Base-by-base conservation (phyloP, 37 sponge, comb jelly and placozoan species). In the Bolinopsis microptera region DNA sequence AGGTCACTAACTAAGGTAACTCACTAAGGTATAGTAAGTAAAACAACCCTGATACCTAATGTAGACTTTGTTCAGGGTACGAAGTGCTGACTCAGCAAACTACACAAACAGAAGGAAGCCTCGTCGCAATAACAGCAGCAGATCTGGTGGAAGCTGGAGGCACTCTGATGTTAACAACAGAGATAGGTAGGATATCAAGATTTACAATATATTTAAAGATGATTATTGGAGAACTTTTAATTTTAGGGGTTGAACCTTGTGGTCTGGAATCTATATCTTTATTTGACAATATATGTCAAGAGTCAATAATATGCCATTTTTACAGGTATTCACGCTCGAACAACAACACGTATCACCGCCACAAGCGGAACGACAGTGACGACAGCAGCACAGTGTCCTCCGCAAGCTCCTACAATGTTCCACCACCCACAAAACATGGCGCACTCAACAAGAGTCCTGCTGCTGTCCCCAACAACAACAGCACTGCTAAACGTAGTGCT, bases 321-420 rank as follows among this genome's bases (percentile, higher is more conserved):
- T 36, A 2, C 82, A 80, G 82, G 22, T 80, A 80, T 35, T 35
- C 82, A 33, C 82, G 82, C 3, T 80, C 38, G 22, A 72, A 30
- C 18, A n/a, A n/a, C n/a, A 16, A 26, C 25, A 34, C 38, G 37
- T 30, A 80, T 22, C 30, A 16, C 38, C 35, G 82, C 16, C 82
- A 80, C 82, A 80, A 80, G 30, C 24, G 37, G 37, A 80, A 80
- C 82, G 82, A 80, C 82, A 80, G 82, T 22, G 82, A 80, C 38
- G 82, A 35, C 35, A 80, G 82, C 38, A 80, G 82, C 30, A 80
- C 82, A 23, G 82, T 80, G 2, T 80, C 82, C 82, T 80, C 82
- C 16, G 82, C 82, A 13, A 80, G 82, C 38, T 80, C 82, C 82
- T 80, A 36, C 82, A 80, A 80, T 22, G 23, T 35, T 8, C 82